A percentile compares a stretch with the other conserved stretches of the same genome.
phyloP scores from a whole-genome alignment of 1,140 invertebrate genomes.

The Globodera rostochiensis region DNA sequence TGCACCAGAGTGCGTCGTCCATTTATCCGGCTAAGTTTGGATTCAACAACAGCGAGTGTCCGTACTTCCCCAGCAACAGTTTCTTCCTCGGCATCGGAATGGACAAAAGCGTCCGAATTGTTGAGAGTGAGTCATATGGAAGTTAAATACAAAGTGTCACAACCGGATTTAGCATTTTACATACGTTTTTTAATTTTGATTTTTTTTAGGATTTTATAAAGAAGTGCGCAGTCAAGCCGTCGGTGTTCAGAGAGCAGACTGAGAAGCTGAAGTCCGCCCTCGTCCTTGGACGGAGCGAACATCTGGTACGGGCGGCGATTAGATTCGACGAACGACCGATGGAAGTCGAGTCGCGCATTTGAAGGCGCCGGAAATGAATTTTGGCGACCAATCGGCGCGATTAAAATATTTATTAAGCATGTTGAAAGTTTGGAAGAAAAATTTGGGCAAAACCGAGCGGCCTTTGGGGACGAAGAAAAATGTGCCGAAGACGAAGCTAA shows the following conservation, averaged over 20 bases:
- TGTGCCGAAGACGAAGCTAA: too few relatives aligned
- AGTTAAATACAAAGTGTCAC: neutral
- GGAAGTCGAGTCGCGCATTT: slow-evolving; percentile 12
- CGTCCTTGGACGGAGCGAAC: neutral
- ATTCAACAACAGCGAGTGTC: slow-evolving; percentile 17
- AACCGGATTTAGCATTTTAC: too few relatives aligned
- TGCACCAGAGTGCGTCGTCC: slow-evolving; percentile 19
- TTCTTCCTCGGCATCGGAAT: slow-evolving; percentile 31
- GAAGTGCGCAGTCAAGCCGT: neutral
- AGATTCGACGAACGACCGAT: neutral
- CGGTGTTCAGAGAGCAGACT: slow-evolving; percentile 9
- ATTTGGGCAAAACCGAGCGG: too few relatives aligned
- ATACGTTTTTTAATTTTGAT: too few relatives aligned
- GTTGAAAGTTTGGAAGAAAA: too few relatives aligned
- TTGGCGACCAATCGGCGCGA: neutral
- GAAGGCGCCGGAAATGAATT: slow-evolving; percentile 15
- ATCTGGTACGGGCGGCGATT: neutral
- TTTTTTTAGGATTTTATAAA: slow-evolving; percentile 28
- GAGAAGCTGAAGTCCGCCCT: neutral
- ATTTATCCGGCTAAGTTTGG: slow-evolving; percentile 25
- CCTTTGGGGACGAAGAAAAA: too few relatives aligned
- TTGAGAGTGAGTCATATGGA: slow-evolving; percentile 6
- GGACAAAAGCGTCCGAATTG: slow-evolving; percentile 28
- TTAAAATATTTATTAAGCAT: too few relatives aligned
- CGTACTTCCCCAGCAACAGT: slow-evolving; percentile 25